Percentiles rank a stretch among this genome's conserved stretches.
These are phyloP conservation scores for Drosophila repleta DNA, from an alignment of 1,140 invertebrate species.

Conservation along the genomic window DNA sequence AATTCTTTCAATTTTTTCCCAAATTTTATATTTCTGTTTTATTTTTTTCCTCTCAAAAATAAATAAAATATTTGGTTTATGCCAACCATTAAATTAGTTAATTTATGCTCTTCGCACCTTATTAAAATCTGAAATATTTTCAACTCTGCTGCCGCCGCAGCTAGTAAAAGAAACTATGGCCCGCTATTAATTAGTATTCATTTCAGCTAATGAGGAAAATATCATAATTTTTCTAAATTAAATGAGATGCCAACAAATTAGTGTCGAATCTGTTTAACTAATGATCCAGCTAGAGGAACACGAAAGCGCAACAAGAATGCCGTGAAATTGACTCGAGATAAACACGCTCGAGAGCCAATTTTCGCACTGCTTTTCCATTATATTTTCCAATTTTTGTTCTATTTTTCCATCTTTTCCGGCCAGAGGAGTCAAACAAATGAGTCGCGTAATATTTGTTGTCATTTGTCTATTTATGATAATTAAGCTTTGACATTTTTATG, in stretches of 20 bases:
- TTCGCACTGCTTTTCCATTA: constrained; percentile 31
- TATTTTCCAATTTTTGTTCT: constrained; percentile 42
- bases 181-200: constrained; percentile 33
- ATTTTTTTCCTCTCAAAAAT: not conserved
- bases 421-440: constrained; percentile 54
- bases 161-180: not conserved
- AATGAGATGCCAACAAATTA: constrained; percentile 50
- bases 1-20: too few species aligned
- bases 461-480: constrained; percentile 78
- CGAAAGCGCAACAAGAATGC: constrained; percentile 5
- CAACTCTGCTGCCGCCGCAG: not conserved
- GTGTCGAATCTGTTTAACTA: constrained; percentile 47
- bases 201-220: constrained; percentile 6
- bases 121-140: constrained; percentile 18
- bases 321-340: constrained; percentile 20
- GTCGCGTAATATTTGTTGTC: constrained; percentile 78
- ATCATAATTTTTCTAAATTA: constrained; percentile 40
- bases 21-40: not conserved
- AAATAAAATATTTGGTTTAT: not conserved
- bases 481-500: constrained; percentile 79
- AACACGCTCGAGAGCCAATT: not conserved
- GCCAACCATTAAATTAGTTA: not conserved
- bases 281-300: constrained; percentile 33
- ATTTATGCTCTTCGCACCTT: constrained; percentile 39
- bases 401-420: not conserved